Base-by-base conservation (phyloP, 2,113 vertebrate genomes). In the Cyanoderma ruficeps region DNA sequence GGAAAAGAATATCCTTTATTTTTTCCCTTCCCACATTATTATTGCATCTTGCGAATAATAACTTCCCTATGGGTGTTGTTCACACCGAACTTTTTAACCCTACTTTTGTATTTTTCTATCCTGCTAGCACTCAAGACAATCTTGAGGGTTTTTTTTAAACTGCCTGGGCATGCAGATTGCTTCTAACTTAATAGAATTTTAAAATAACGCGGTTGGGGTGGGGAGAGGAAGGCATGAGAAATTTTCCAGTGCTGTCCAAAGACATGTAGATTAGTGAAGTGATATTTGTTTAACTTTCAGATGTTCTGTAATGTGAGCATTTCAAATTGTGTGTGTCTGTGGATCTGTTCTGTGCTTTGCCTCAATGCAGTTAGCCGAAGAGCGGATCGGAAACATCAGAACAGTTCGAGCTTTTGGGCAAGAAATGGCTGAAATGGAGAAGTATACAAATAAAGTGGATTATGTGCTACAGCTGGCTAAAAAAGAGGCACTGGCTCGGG, bases 361-460 rank as follows among this genome's bases (percentile, higher is more conserved):
- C 83, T 90, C 82, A 70, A 53, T 59, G 30, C 90, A 99, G 99
- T 96, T 99, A 95, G 99, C 99, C 39, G 99, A 99, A 95, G 99
- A 99, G 93, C 98, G 99, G 24, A 99, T 99, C n/a, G 98, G 99
- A 96, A 99, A 99, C 91, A 96, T 99, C 87, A 98, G 99, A 94
- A 99, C 99, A 11, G 99, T 99, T 81, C 97, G 99, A 80, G 99
- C 99, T 69, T 99, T 99, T 92, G 99, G 99, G 39, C 99, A 99
- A 95, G 99, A 99, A 97, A 74, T 98, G 91, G 97, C 96, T 17
- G 99, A 99, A 94, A 98, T 99, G 79, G 80, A 96, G 75, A 98
- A 97, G 42, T 99, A 99, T 42, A 94, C 90, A 44, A 91, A 93
- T 91, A 99, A 98, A 96, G 97, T 98, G 41, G 98, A 98, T 77